Percentiles rank a stretch among this genome's conserved stretches.
Evolutionary conservation across 2,888 invertebrate genomes (phyloP).

Genomic region (Syritta pipiens): DNA sequence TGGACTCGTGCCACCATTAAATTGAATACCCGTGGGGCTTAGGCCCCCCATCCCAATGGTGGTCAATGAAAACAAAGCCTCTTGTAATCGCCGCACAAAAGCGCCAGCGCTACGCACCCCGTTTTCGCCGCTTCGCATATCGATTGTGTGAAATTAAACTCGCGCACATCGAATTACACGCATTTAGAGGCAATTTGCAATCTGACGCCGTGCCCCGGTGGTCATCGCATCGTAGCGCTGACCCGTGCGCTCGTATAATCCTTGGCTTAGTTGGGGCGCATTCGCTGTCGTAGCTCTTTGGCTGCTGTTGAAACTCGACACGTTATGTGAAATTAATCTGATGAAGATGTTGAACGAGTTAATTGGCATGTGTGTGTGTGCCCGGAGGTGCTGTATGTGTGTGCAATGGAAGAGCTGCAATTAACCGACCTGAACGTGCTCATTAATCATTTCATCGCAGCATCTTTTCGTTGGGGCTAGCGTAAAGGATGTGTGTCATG

Average conservation of each 20-base stretch:
- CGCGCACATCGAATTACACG: constrained; percentile 47
- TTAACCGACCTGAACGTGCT: constrained; percentile 47
- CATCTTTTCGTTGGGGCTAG: constrained; percentile 7
- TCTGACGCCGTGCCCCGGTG: constrained; percentile 12
- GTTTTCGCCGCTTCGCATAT: constrained; percentile 1
- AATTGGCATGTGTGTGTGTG: constrained; percentile 37
- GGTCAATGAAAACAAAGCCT: no score
- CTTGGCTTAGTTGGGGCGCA: constrained; percentile 45
- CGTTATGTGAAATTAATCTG: constrained; percentile 53
- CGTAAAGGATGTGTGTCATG: constrained; percentile 41
- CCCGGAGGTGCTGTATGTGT: neutral
- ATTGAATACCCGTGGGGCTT: no score
- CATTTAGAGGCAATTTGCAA: constrained; percentile 58
- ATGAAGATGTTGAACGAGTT: constrained; percentile 66
- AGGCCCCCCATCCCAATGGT: no score
- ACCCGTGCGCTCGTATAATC: constrained; percentile 38
- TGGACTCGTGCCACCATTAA: no score
- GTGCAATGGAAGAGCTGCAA: constrained; percentile 37
- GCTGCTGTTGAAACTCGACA: constrained; percentile 22
- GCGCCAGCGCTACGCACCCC: constrained; percentile 18
- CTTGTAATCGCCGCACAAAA: constrained; percentile 10
- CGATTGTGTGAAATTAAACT: constrained; percentile 45
- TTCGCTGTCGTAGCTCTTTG: neutral
- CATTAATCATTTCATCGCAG: constrained; percentile 60
- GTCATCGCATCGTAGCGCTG: no score